Conservation (phyloP, 2,113 vertebrate genomes). For the Motacilla tschutschensis region DNA sequence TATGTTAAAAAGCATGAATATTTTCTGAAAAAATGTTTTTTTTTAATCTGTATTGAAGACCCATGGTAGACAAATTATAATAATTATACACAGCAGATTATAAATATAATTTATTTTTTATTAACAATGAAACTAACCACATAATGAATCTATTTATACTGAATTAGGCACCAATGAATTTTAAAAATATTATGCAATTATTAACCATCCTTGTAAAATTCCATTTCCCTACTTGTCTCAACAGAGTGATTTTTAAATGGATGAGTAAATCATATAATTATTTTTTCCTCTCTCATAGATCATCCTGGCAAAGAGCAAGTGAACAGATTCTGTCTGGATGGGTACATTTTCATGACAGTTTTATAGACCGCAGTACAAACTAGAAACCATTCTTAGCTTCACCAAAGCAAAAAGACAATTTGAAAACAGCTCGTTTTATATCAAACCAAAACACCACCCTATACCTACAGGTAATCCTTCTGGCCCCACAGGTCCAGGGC, state of each 20-base stretch:
- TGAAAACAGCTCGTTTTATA: neutral
- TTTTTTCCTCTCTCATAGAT: neutral
- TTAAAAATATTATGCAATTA: neutral
- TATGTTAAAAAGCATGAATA: neutral
- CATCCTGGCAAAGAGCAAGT: neutral
- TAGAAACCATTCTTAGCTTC: neutral
- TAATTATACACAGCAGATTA: neutral
- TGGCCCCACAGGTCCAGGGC: slow-evolving; percentile 83
- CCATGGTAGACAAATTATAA: neutral
- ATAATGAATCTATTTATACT: neutral
- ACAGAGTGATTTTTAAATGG: neutral
- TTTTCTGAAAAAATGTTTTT: neutral
- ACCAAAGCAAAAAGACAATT: neutral
- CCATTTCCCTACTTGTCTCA: neutral
- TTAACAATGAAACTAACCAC: neutral
- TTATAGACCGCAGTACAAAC: neutral
- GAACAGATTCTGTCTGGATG: neutral
- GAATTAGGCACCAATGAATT: neutral
- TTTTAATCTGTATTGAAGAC: neutral
- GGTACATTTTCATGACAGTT: neutral
- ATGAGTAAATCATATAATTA: neutral
- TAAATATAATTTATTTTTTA: neutral
- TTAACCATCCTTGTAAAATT: neutral
- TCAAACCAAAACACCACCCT: neutral
- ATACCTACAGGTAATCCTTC: slow-evolving; percentile 88